Evolutionary conservation across 64 coral and sea anemone species (phyloP), one percentile per base, ranked within the genome.

Genomic region (Anthopleura sola): DNA sequence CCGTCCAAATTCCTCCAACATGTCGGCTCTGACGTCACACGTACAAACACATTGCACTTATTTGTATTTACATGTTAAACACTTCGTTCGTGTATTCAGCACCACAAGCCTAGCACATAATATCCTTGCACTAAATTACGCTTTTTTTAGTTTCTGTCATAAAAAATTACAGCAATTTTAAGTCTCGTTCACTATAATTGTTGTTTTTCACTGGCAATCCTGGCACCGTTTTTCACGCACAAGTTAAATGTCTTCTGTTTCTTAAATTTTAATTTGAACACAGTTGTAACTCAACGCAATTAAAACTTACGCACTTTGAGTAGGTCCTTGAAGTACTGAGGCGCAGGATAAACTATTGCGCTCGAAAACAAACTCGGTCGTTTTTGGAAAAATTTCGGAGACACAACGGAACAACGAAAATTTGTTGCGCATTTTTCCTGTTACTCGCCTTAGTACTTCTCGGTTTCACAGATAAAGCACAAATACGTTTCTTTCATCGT

Each of bases 301-400:
- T 62, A 62, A 62, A 62, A 34, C n/a, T 71, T 71, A 71, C 28
- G 26, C 28, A 34, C 13, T 71, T 31, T 71, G 28, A 71, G 29
- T 71, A 71, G n/a, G 8, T 71, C 66, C 66, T 71, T 71, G 66
- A 71, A 71, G 66, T 71, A 71, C 66, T 32, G 28, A 71, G 29
- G 26, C 10, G 26, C 2, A 1, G 23, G 10, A 71, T 21, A 26
- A 23, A 23, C 66, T 34, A 16, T 71, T 71, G 66, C 66, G 29
- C 66, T 20, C 66, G 29, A 66, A 28, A 28, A 66, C 0, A 24
- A 24, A 28, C 60, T 66, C n/a, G 21, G 40, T 44, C 0, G 40
- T 44, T 44, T 62, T 62, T 20, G 58, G 58, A n/a, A 26, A 2
- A 62, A 62, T 6, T 24, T 62, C 23, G 58, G 20, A 62, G 6